Base-by-base conservation (phyloP, 1,140 invertebrate genomes). In the Pectinophora gossypiella region DNA sequence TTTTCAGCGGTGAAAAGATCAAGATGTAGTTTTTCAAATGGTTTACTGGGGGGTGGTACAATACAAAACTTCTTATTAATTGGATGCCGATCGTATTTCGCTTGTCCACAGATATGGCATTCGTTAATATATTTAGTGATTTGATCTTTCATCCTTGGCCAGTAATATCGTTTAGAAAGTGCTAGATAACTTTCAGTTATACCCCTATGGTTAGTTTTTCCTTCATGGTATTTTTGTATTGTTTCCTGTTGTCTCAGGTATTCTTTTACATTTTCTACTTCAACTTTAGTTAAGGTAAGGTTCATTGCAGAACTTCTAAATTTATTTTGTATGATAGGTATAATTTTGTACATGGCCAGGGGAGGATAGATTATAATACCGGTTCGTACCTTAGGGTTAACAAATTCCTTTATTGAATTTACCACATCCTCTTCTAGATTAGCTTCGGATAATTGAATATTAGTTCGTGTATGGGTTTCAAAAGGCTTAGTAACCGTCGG, bases 21-120 rank as follows among this genome's bases (percentile, higher is more conserved):
- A n/a, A 47, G 22, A 19, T 45, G 16, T 4, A 45, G 7, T 19
- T 6, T 19, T 45, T 45, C 43, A 45, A 45, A 45, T 16, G 43
- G 43, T 13, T n/a, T n/a, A n/a, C 19, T 45, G 7, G 43, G 13
- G 3, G 43, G 43, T 45, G 43, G 43, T 18, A 45, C 19, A 19
- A 45, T 45, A 19, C 5, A 19, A 18, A 45, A 45, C 3, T 19
- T 5, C 13, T 38, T 5, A 4, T 38, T 9, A 10, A 38, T 38
- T 4, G 36, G 36, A 38, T 38, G 5, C 4, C 36, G 36, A 15
- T 38, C 36, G 13, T 38, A 38, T 38, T 38, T 38, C 9, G 36
- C 36, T 38, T 38, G 36, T 4, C 36, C 36, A 38, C 36, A 38
- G 5, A 38, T 15, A 10, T 7, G 5, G 13, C 36, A 38, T 9